These are phyloP conservation scores for Peromyscus eremicus DNA, from an alignment of 2,797 vertebrate genomes.

Conservation along the genomic window DNA sequence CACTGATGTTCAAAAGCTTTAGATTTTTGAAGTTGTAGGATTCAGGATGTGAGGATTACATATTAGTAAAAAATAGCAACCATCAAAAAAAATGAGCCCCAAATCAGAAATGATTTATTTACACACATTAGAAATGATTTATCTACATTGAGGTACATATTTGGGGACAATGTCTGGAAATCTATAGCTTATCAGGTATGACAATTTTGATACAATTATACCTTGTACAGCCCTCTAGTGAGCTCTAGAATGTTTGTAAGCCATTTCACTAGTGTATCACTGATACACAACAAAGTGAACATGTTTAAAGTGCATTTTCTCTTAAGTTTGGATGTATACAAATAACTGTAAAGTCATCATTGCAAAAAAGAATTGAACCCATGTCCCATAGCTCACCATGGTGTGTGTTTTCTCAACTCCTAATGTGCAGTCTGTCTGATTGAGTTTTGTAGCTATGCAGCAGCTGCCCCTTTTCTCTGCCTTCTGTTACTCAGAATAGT, in stretches of 20 bases:
- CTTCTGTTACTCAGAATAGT: background rate
- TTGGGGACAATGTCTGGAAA: background rate
- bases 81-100: background rate
- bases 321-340: background rate
- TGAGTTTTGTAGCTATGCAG: background rate
- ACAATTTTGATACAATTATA: background rate
- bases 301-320: background rate
- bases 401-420: background rate
- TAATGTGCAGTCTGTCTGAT: background rate
- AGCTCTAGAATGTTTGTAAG: background rate
- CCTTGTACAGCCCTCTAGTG: background rate
- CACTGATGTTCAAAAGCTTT: background rate
- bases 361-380: background rate
- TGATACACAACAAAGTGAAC: background rate
- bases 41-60: background rate
- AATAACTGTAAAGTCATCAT: background rate
- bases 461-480: background rate
- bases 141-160: background rate
- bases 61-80: background rate
- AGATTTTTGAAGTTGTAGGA: background rate
- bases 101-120: background rate
- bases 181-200: background rate
- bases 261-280: background rate
- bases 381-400: background rate
- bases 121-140: background rate